phyloP scores from a whole-genome alignment of 2,797 vertebrate genomes.

The Gobio occitaniae region DNA sequence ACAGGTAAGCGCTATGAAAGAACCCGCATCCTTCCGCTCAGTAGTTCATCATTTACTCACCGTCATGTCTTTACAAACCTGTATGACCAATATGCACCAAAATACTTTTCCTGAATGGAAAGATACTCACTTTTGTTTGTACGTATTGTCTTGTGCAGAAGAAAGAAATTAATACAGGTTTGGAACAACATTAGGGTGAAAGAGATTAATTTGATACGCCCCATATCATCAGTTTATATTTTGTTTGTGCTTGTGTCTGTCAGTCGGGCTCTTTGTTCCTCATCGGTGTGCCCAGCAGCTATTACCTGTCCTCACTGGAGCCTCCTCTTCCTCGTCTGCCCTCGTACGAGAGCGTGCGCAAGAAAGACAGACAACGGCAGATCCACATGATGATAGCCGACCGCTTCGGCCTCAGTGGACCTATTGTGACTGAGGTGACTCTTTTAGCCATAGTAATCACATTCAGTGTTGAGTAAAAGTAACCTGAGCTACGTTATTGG shows the following conservation, averaged over 20 bases:
- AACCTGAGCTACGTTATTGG: not conserved
- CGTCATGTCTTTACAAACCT: not conserved
- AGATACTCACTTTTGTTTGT: not conserved
- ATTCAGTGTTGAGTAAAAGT: not conserved
- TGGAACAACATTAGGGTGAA: not conserved
- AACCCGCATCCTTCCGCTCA: not conserved
- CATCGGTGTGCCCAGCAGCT: conserved; percentile 79
- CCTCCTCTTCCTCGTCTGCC: conserved; percentile 77
- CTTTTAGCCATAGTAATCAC: conserved; percentile 16
- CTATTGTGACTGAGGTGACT: conserved; percentile 75
- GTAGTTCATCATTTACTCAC: not conserved
- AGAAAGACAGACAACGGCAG: conserved; percentile 85
- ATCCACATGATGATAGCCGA: conserved; percentile 86
- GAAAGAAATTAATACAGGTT: not conserved
- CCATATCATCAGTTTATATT: too few relatives aligned
- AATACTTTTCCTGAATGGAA: not conserved
- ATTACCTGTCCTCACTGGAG: conserved; percentile 77
- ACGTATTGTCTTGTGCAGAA: not conserved
- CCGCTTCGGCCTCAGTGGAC: conserved; percentile 80
- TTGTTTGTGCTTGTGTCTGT: conserved; percentile 21
- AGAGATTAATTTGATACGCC: too few relatives aligned
- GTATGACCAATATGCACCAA: not conserved
- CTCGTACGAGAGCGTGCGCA: conserved; percentile 83
- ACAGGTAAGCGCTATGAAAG: conserved; percentile 65
- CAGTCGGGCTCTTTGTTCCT: conserved; percentile 81